phyloP scores from a whole-genome alignment of 2,797 vertebrate genomes.

The Sciurus vulgaris region DNA sequence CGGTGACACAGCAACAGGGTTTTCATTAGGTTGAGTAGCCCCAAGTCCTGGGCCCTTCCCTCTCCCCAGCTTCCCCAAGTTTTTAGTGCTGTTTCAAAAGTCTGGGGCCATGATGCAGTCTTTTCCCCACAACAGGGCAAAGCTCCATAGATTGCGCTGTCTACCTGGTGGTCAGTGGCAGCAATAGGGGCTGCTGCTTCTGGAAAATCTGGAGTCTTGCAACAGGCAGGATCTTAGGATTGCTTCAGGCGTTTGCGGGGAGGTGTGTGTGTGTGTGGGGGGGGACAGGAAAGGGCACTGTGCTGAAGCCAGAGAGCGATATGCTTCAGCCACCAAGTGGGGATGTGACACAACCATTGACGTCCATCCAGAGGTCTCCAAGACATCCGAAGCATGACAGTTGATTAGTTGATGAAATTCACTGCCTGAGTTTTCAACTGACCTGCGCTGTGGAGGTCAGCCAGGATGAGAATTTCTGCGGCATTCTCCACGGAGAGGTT shows the following conservation, averaged over 20 bases:
- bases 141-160: slow-evolving; percentile 87
- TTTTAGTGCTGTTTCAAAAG: slow-evolving; percentile 89
- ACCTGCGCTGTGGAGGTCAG: slow-evolving; percentile 98
- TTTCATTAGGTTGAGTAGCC: slow-evolving; percentile 87
- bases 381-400: slow-evolving; percentile 96
- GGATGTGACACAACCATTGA: slow-evolving; percentile 98
- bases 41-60: slow-evolving; percentile 86
- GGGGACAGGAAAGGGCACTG: slow-evolving; percentile 98
- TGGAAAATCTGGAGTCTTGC: slow-evolving; percentile 82
- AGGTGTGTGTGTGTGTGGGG: too few species aligned
- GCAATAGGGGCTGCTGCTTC: slow-evolving; percentile 85
- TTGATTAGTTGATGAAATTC: slow-evolving; percentile 99
- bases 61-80: slow-evolving; percentile 87
- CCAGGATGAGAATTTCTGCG: slow-evolving; percentile 97
- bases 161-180: slow-evolving; percentile 88
- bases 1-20: slow-evolving; percentile 89
- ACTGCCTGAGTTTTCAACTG: slow-evolving; percentile 98
- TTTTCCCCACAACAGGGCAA: slow-evolving; percentile 86
- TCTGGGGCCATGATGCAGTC: slow-evolving; percentile 86
- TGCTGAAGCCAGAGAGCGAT: slow-evolving; percentile 97
- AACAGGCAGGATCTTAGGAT: slow-evolving; percentile 90
- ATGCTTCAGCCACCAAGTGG: slow-evolving; percentile 97
- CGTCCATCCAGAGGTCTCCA: slow-evolving; percentile 99
- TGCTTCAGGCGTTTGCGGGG: slow-evolving; percentile 99
- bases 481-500: slow-evolving; percentile 98